A percentile compares a stretch with the other conserved stretches of the same genome.
These are phyloP conservation scores for Eupeodes latifasciatus DNA, from an alignment of 2,888 invertebrate species.

Conservation along the genomic window DNA sequence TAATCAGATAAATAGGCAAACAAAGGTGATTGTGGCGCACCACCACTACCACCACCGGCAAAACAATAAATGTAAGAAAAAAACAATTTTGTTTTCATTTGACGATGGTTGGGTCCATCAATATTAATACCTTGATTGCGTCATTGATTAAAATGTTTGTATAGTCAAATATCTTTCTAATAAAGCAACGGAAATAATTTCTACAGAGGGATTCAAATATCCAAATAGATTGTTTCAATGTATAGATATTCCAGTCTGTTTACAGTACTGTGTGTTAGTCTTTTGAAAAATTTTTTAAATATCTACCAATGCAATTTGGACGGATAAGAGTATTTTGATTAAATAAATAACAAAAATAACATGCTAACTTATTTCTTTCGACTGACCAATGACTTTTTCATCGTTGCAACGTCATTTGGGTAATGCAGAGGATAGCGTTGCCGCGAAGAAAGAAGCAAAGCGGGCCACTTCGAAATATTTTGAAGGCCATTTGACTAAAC, in stretches of 20 bases:
- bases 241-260: background rate
- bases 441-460: too few species aligned
- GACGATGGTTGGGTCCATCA: conserved; percentile 13
- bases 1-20: conserved; percentile 42
- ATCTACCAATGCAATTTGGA: too few species aligned
- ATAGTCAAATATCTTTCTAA: conserved; percentile 30
- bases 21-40: conserved; percentile 24
- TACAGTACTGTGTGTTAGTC: background rate
- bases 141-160: conserved; percentile 57
- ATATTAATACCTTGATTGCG: conserved; percentile 54
- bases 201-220: conserved; percentile 8
- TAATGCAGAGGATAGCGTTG: too few species aligned
- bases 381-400: too few species aligned
- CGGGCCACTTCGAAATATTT: too few species aligned
- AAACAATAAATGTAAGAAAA: background rate
- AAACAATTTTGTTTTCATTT: conserved; percentile 38
- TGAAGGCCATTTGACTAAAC: too few species aligned
- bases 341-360: too few species aligned
- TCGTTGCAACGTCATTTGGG: too few species aligned
- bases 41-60: background rate
- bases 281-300: too few species aligned
- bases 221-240: background rate
- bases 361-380: too few species aligned
- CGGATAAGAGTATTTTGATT: too few species aligned
- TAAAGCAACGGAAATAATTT: conserved; percentile 20